Evolutionary conservation across 2,113 vertebrate genomes (phyloP).

Genomic region (Edolisoma coerulescens): DNA sequence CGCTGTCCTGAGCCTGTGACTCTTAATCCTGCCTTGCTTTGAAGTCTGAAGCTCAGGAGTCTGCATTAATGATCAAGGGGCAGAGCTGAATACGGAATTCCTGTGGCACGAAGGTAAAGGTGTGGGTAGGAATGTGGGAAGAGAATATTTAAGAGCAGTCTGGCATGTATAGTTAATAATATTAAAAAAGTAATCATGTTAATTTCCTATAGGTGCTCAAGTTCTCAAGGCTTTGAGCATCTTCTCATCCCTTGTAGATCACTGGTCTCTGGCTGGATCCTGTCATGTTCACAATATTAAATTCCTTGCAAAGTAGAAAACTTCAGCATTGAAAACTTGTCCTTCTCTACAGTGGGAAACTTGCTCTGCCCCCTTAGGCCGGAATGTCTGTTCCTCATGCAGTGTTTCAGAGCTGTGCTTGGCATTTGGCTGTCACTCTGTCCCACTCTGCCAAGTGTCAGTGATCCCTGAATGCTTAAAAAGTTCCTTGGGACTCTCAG

Average conservation of each 20-base stretch:
- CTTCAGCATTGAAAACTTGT: background rate
- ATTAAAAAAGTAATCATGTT: background rate
- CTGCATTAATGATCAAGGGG: conserved; percentile 64
- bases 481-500: background rate
- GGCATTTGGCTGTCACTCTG: background rate
- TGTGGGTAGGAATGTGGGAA: conserved; percentile 24
- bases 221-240: background rate
- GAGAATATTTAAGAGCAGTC: conserved; percentile 5
- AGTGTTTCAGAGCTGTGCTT: background rate
- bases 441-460: background rate
- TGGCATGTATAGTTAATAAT: conserved; percentile 17
- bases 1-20: conserved; percentile 22
- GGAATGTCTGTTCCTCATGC: background rate
- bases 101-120: background rate
- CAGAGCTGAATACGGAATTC: background rate
- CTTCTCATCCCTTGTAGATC: background rate
- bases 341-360: background rate
- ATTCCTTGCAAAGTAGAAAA: background rate
- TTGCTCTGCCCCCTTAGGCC: background rate
- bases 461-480: background rate
- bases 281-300: background rate
- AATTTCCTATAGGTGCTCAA: background rate
- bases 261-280: background rate
- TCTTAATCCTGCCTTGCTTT: conserved; percentile 26
- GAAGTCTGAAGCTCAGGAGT: conserved; percentile 51